These are phyloP conservation scores for Cheiracanthium punctorium DNA, from an alignment of 2,888 invertebrate genomes.

Conservation along the genomic window DNA sequence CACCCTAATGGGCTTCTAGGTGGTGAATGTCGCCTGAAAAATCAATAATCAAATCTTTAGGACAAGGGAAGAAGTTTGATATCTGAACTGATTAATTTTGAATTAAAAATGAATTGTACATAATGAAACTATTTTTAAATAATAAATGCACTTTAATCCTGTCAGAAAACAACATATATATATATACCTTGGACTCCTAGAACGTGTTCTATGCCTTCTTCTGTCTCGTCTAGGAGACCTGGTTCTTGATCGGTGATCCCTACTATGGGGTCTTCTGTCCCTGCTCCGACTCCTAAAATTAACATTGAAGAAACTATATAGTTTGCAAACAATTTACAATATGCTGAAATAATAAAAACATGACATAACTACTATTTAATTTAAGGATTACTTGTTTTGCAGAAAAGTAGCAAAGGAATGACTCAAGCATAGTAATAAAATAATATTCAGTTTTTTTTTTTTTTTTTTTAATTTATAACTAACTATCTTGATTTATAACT, in stretches of 20 bases:
- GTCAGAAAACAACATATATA: not conserved
- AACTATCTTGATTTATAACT: too few relatives aligned
- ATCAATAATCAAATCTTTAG: too few relatives aligned
- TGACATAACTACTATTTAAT: too few relatives aligned
- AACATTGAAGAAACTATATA: too few relatives aligned
- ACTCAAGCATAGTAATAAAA: too few relatives aligned
- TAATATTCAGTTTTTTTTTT: too few relatives aligned
- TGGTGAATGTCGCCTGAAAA: slow-evolving; percentile 51
- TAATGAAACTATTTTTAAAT: not conserved
- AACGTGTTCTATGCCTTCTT: slow-evolving; percentile 41
- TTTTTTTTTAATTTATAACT: too few relatives aligned
- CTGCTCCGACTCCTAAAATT: slow-evolving; percentile 57
- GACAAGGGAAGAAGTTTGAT: too few relatives aligned
- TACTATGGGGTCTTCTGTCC: slow-evolving; percentile 42
- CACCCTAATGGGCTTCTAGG: slow-evolving; percentile 62
- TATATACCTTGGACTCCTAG: slow-evolving; percentile 47
- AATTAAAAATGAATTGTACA: not conserved
- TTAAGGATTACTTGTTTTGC: too few relatives aligned
- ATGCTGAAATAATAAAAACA: too few relatives aligned
- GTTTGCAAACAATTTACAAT: too few relatives aligned
- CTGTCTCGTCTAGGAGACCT: slow-evolving; percentile 53
- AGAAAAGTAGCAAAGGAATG: too few relatives aligned
- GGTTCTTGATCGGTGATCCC: slow-evolving; percentile 48
- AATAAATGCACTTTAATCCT: not conserved
- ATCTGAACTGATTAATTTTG: not conserved